A percentile compares a stretch with the other conserved stretches of the same genome.
These are phyloP conservation scores for Zoanthus gigantus DNA, from an alignment of 92 coral and sea anemone genomes.

Conservation along the genomic window DNA sequence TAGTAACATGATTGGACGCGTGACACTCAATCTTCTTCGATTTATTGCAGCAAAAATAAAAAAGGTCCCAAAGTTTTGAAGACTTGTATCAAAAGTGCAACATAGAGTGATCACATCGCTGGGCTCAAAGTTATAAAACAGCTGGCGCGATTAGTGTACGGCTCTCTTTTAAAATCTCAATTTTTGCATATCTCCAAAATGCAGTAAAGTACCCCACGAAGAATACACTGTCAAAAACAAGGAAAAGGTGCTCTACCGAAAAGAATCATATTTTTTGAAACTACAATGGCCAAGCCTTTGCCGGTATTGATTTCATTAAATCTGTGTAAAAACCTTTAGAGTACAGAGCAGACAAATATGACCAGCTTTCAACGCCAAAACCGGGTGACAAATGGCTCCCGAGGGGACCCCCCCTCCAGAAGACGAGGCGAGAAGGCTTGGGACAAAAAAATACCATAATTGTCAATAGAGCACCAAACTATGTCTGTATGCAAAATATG, in stretches of 20 bases:
- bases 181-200: slow-evolving; percentile 31
- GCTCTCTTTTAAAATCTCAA: slow-evolving; percentile 30
- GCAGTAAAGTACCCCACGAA: slow-evolving; percentile 31
- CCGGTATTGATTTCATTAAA: too few relatives aligned
- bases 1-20: not conserved
- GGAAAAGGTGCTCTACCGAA: slow-evolving; percentile 32
- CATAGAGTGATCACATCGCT: slow-evolving; percentile 26
- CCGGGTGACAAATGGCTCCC: too few relatives aligned
- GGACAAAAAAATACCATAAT: too few relatives aligned
- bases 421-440: too few relatives aligned
- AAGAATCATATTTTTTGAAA: slow-evolving; percentile 20
- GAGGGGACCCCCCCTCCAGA: too few relatives aligned
- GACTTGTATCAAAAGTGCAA: slow-evolving; percentile 17
- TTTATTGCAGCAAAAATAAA: slow-evolving; percentile 28
- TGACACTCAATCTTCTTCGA: slow-evolving; percentile 35
- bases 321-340: too few relatives aligned
- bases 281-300: too few relatives aligned
- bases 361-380: too few relatives aligned
- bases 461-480: too few relatives aligned
- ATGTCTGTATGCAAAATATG: too few relatives aligned
- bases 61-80: slow-evolving; percentile 38
- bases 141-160: slow-evolving; percentile 37
- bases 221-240: slow-evolving; percentile 31
- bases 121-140: slow-evolving; percentile 29
- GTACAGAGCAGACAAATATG: too few relatives aligned